Percentiles rank a stretch among this genome's conserved stretches.
Conservation (phyloP, 2,797 vertebrate genomes). For the Ceryle rudis region DNA sequence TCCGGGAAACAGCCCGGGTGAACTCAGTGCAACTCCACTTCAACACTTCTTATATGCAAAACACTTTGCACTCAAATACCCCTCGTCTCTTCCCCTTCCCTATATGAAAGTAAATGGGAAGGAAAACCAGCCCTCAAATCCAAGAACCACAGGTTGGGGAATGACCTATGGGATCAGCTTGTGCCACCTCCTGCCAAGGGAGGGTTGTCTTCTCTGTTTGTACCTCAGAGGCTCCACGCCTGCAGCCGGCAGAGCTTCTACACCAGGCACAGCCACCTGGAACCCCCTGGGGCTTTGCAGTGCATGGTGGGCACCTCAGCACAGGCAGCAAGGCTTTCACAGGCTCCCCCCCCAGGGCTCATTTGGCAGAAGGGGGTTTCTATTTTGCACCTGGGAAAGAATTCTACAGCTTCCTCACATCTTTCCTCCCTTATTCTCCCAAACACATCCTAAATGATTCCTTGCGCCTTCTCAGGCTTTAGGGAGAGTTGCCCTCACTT, state of each 20-base stretch:
- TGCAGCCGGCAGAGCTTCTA: background rate
- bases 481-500: background rate
- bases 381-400: background rate
- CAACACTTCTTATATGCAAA: background rate
- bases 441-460: background rate
- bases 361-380: background rate
- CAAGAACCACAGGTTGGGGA: fast-evolving
- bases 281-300: background rate
- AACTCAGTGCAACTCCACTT: background rate
- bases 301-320: fast-evolving
- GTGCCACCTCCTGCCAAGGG: background rate
- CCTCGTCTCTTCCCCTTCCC: background rate
- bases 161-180: fast-evolving
- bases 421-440: background rate
- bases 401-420: background rate
- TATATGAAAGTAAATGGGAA: fast-evolving
- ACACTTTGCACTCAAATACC: background rate
- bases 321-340: background rate
- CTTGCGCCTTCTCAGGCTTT: background rate
- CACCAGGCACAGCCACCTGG: background rate
- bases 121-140: background rate
- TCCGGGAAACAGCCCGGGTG: background rate
- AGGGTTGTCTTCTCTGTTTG: background rate
- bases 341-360: background rate
- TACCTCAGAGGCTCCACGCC: background rate